Base-by-base conservation (phyloP, 2,888 invertebrate genomes). In the Calameuta pallipes region DNA sequence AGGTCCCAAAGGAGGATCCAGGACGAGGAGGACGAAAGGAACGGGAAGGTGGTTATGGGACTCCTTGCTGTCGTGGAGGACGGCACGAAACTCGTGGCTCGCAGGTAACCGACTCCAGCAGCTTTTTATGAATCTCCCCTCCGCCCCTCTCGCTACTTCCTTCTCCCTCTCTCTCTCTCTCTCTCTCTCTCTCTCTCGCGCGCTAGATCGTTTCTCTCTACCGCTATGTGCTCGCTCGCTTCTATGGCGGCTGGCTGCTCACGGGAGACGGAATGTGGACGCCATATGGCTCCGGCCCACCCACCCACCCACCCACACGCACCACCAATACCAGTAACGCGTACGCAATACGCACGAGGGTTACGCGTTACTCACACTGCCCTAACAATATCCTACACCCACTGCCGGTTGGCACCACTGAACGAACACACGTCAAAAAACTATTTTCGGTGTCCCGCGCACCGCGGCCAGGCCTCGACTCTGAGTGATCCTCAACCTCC, bases 181-280 rank as follows among this genome's bases (percentile, higher is more conserved):
- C 79, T 81, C 71, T 69, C 73, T 78, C 75, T 71, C 80, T 69
- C 78, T 41, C 76, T 79, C 78, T 76, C 78, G 79, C 71, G 37
- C 75, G 74, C 35, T 77, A 36, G 74, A 77, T 74, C 36, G 75
- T 73, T 36, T 69, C 76, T 75, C 75, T 76, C 41, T 56, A 56
- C 41, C 23, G 41, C 41, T 56, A 56, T 56, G 41, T 23, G 41
- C 79, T 35, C 76, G 75, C 75, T 80, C 84, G 76, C 41, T 56
- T 56, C 41, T 56, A 56, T 33, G 41, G 41, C 41, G 13, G 71
- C 71, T 33, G 83, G 81, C 81, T 82, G 84, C 85, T 85, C 83
- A 85, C 86, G 86, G 88, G 87, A 88, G 87, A 88, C 87, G 90
- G 90, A 91, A 91, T 90, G 90, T 90, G 90, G 89, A 90, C 88